Evolutionary conservation across 2,888 invertebrate genomes (phyloP).

Genomic region (Notocelia uddmanniana): DNA sequence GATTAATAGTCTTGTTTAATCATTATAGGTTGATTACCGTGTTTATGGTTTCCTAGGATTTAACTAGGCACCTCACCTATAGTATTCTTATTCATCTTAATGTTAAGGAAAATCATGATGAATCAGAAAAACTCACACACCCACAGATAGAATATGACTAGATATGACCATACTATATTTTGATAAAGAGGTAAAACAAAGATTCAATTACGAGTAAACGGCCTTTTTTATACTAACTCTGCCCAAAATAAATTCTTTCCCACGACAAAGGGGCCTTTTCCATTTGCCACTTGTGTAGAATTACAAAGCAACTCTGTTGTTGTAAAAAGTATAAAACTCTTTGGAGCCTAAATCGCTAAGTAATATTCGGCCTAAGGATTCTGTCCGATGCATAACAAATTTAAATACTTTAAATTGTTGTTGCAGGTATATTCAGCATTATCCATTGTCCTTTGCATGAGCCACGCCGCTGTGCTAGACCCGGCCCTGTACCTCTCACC

Average conservation of each 20-base stretch:
- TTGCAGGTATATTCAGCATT: slow-evolving; percentile 47
- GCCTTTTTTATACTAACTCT: too few relatives aligned
- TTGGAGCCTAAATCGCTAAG: not conserved
- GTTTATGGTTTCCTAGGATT: not conserved
- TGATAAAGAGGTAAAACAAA: too few relatives aligned
- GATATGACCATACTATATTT: too few relatives aligned
- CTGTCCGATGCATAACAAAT: too few relatives aligned
- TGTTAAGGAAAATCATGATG: not conserved
- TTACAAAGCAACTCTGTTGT: not conserved
- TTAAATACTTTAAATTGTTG: not conserved
- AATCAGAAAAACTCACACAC: not conserved
- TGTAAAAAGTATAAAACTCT: not conserved
- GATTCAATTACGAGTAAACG: too few relatives aligned
- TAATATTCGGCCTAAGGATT: not conserved
- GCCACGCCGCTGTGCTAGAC: slow-evolving; percentile 65
- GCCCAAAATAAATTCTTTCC: not conserved
- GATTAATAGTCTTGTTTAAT: slow-evolving; percentile 14
- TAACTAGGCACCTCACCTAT: not conserved
- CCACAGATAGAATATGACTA: too few relatives aligned
- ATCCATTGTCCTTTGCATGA: slow-evolving; percentile 47
- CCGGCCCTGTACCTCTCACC: slow-evolving; percentile 74
- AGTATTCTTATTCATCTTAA: not conserved
- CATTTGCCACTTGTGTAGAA: not conserved
- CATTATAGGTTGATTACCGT: not conserved
- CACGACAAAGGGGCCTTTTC: not conserved